These are phyloP conservation scores for Drosophila infuscata DNA, from an alignment of 2,888 invertebrate species.

Conservation along the genomic window DNA sequence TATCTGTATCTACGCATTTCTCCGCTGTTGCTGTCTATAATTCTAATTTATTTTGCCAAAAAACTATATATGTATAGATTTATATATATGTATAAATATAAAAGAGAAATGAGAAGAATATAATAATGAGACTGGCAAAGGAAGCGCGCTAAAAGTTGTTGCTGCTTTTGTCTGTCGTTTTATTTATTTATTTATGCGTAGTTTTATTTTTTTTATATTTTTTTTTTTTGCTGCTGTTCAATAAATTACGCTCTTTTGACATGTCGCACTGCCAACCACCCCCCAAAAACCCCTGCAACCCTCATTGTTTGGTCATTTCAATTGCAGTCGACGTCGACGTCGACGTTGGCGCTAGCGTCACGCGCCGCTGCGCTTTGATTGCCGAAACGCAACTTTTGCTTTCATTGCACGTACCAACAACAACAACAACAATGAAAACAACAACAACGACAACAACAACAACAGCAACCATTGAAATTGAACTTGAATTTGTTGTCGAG, in stretches of 20 bases:
- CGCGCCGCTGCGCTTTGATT: slow-evolving; percentile 74
- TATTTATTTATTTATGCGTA: slow-evolving; percentile 76
- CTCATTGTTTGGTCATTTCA: slow-evolving; percentile 70
- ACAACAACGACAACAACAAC: slow-evolving; percentile 10
- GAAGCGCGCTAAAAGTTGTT: slow-evolving; percentile 41
- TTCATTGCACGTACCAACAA: slow-evolving; percentile 72
- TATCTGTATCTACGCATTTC: slow-evolving; percentile 64
- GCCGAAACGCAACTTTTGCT: slow-evolving; percentile 73
- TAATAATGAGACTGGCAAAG: slow-evolving; percentile 63
- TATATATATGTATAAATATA: slow-evolving; percentile 3
- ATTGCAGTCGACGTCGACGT: slow-evolving; percentile 58
- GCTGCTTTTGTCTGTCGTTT: slow-evolving; percentile 42
- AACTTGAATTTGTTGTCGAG: slow-evolving; percentile 42
- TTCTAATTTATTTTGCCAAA: slow-evolving; percentile 78
- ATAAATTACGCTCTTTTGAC: slow-evolving; percentile 78
- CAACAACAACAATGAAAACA: slow-evolving; percentile 10
- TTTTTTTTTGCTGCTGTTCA: slow-evolving; percentile 57
- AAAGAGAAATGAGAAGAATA: slow-evolving; percentile 24
- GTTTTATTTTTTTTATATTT: slow-evolving; percentile 40
- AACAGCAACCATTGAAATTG: slow-evolving; percentile 60
- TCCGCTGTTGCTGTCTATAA: slow-evolving; percentile 63
- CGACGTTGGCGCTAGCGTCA: slow-evolving; percentile 45
- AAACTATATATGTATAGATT: slow-evolving; percentile 19
- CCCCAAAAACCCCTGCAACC: slow-evolving; percentile 33
- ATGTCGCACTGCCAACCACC: slow-evolving; percentile 58